A percentile compares a stretch with the other conserved stretches of the same genome.
phyloP scores from a whole-genome alignment of 1,140 invertebrate genomes.

The Phthorimaea operculella region DNA sequence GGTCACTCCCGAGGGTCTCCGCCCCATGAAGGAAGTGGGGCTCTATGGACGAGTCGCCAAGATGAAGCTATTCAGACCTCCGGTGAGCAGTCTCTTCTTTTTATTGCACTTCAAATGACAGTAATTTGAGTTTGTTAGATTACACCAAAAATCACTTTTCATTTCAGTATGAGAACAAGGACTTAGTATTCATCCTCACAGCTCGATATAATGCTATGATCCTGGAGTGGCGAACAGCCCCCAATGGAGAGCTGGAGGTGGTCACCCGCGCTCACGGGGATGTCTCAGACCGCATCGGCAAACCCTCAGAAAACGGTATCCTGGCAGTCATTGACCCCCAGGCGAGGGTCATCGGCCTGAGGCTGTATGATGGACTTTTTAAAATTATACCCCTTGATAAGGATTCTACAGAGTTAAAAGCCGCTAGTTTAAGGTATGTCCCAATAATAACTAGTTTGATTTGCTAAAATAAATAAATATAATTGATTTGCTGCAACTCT shows the following conservation, averaged over 20 bases:
- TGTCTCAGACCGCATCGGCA: constrained; percentile 91
- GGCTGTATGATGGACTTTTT: constrained; percentile 96
- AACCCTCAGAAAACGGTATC: constrained; percentile 93
- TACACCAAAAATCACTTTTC: background rate
- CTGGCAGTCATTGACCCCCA: constrained; percentile 96
- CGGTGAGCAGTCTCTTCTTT: constrained; percentile 70
- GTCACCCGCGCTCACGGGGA: constrained; percentile 97
- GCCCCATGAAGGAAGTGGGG: constrained; percentile 95
- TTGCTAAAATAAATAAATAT: background rate
- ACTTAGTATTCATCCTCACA: constrained; percentile 94
- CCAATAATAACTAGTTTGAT: background rate
- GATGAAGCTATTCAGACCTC: constrained; percentile 93
- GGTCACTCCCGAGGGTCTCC: constrained; percentile 95
- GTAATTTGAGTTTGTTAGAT: background rate
- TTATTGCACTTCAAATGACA: background rate
- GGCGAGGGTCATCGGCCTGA: constrained; percentile 92
- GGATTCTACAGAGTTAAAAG: constrained; percentile 93
- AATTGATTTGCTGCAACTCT: too few relatives aligned
- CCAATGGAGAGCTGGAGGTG: constrained; percentile 85
- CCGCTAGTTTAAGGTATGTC: constrained; percentile 84
- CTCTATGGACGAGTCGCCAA: constrained; percentile 95
- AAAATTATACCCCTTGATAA: constrained; percentile 96
- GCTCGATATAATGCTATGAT: constrained; percentile 97
- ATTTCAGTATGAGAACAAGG: constrained; percentile 90
- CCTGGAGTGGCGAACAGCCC: constrained; percentile 81